Conservation (phyloP, 2,797 vertebrate species). For the Miichthys miiuy region DNA sequence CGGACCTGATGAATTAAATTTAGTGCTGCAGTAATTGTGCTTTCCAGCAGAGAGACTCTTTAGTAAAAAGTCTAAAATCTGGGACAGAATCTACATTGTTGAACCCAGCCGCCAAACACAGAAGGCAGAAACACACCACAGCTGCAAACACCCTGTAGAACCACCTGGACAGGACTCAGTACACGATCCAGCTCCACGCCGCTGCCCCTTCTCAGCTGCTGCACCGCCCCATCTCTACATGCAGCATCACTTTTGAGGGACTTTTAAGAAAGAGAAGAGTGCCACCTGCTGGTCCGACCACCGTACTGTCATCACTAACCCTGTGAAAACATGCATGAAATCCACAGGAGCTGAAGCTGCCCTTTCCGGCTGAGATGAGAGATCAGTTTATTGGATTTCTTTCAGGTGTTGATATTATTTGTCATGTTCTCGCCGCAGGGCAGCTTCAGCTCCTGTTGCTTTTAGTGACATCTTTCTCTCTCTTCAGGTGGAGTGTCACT, state of each 20-base stretch:
- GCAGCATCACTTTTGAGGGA: constrained; percentile 5
- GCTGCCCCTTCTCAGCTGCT: constrained; percentile 9
- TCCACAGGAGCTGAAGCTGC: constrained; percentile 48
- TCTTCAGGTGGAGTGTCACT: constrained; percentile 36
- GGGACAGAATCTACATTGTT: constrained; percentile 37
- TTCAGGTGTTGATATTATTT: neutral
- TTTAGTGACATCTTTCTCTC: constrained; percentile 38
- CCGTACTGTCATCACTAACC: constrained; percentile 35
- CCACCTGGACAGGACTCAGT: no score
- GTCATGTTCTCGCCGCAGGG: neutral
- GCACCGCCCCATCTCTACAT: constrained; percentile 4
- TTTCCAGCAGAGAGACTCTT: constrained; percentile 10
- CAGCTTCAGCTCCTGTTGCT: constrained; percentile 59
- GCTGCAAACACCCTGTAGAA: neutral
- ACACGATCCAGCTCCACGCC: neutral
- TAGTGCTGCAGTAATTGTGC: constrained; percentile 22
- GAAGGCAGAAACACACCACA: no score
- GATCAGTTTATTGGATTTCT: neutral
- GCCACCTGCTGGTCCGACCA: constrained; percentile 83
- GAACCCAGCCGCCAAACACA: neutral
- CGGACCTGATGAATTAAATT: constrained; percentile 24
- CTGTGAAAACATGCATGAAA: constrained; percentile 51
- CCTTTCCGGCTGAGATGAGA: constrained; percentile 23
- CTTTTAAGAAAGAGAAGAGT: constrained; percentile 60
- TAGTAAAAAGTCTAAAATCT: constrained; percentile 13